Conservation (phyloP, 92 coral and sea anemone species). For the Actinernus sp. region DNA sequence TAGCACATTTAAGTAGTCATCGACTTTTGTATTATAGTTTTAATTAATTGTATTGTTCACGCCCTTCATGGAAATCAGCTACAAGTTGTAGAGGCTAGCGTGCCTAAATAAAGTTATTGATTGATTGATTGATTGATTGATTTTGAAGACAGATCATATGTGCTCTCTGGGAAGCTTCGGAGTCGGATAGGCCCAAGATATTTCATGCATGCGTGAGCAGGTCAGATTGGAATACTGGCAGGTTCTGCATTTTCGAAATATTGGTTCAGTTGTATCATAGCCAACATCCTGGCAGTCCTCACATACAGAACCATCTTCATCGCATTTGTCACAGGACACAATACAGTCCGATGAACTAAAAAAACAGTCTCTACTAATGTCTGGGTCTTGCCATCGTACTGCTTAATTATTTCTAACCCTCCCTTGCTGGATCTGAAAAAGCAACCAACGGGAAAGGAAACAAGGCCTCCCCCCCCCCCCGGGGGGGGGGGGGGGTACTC, state of each 20-base stretch:
- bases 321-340: conserved; percentile 9
- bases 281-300: conserved; percentile 23
- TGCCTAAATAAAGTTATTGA: too few species aligned
- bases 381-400: conserved; percentile 23
- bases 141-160: too few species aligned
- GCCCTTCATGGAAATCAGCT: too few species aligned
- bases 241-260: conserved; percentile 20
- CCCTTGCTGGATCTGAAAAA: conserved; percentile 52
- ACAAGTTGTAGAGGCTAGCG: too few species aligned
- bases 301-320: conserved; percentile 35
- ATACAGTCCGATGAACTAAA: conserved; percentile 13
- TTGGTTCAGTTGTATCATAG: conserved; percentile 6
- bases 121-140: too few species aligned
- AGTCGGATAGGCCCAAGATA: conserved; percentile 55
- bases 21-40: too few species aligned
- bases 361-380: conserved; percentile 30
- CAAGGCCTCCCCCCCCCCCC: too few species aligned
- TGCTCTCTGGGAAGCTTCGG: conserved; percentile 63
- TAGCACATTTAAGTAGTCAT: too few species aligned
- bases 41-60: too few species aligned
- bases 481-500: too few species aligned
- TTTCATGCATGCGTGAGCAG: conserved; percentile 43
- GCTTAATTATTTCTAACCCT: conserved; percentile 33
- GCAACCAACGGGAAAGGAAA: conserved; percentile 60
- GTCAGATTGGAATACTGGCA: conserved; percentile 30